Conservation (phyloP, 2,888 invertebrate species). For the Phortica okadai region DNA sequence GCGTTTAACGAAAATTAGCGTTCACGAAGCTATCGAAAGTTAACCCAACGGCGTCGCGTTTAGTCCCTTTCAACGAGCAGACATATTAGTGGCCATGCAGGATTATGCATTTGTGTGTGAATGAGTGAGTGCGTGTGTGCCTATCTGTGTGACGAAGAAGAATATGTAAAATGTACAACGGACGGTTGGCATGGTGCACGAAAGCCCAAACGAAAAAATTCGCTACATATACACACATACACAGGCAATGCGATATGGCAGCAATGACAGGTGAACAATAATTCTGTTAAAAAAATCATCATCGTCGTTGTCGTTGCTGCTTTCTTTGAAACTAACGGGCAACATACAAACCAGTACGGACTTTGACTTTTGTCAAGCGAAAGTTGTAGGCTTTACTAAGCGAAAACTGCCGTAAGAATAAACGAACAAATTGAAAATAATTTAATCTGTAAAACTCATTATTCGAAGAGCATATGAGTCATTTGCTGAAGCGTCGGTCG, state of each 20-base stretch:
- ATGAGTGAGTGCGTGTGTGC: slow-evolving; percentile 8
- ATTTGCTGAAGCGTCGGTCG: slow-evolving; percentile 65
- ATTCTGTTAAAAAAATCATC: not conserved
- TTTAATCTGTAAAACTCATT: not conserved
- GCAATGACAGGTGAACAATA: not conserved
- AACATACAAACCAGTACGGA: slow-evolving; percentile 15
- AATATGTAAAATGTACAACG: not conserved
- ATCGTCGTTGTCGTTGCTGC: not conserved
- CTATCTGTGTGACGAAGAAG: not conserved
- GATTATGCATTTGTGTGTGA: not conserved
- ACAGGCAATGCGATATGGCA: not conserved
- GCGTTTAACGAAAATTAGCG: slow-evolving; percentile 53
- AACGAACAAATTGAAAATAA: not conserved
- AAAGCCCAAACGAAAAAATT: slow-evolving; percentile 70
- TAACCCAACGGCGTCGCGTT: not conserved
- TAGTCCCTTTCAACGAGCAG: no score
- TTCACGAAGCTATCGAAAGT: slow-evolving; percentile 36
- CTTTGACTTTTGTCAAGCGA: slow-evolving; percentile 23
- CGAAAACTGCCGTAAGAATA: not conserved
- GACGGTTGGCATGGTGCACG: slow-evolving; percentile 73
- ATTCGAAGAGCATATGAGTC: slow-evolving; percentile 53
- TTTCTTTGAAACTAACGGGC: not conserved
- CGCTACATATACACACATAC: not conserved
- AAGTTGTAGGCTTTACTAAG: not conserved
- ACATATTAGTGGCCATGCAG: no score